phyloP scores from a whole-genome alignment of 1,140 invertebrate species.

The Zaprionus ornatus region DNA sequence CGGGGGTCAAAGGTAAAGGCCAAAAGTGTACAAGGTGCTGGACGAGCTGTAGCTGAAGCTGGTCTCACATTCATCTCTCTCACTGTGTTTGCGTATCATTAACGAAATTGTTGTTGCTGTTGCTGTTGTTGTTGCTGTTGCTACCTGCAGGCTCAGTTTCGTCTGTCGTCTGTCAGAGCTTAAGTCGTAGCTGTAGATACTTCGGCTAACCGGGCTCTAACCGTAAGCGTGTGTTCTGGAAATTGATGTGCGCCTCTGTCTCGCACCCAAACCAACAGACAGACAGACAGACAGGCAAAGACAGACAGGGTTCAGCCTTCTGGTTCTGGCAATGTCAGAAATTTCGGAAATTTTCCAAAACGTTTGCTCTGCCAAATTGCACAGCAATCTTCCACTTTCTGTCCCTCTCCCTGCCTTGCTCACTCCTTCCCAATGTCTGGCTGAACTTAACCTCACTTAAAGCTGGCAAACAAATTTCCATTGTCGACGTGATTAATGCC shows the following conservation, averaged over 20 bases:
- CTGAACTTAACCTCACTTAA: constrained; percentile 10
- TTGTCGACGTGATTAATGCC: constrained; percentile 41
- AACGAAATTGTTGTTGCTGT: constrained; percentile 47
- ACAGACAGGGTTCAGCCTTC: not conserved
- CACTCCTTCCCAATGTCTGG: not conserved
- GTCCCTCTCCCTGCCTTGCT: not conserved
- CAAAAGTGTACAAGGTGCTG: not conserved
- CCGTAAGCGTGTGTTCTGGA: constrained; percentile 5
- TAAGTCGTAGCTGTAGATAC: constrained; percentile 21
- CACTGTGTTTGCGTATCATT: constrained; percentile 60
- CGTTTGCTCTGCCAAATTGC: constrained; percentile 37
- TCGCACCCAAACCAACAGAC: no score
- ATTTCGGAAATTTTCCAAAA: constrained; percentile 35
- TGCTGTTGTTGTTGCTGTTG: not conserved
- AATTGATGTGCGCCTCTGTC: constrained; percentile 27
- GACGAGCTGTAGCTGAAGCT: not conserved
- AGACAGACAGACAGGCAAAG: no score
- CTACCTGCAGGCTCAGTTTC: constrained; percentile 48
- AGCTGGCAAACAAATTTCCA: constrained; percentile 39
- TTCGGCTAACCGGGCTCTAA: constrained; percentile 5
- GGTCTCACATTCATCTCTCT: not conserved
- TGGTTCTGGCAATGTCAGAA: constrained; percentile 7
- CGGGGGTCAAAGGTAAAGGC: not conserved
- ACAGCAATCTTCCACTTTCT: not conserved
- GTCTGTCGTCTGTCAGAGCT: constrained; percentile 8